Percentiles rank a stretch among this genome's conserved stretches.
These are phyloP conservation scores for Pavo muticus DNA, from an alignment of 2,113 vertebrate species.

Conservation along the genomic window DNA sequence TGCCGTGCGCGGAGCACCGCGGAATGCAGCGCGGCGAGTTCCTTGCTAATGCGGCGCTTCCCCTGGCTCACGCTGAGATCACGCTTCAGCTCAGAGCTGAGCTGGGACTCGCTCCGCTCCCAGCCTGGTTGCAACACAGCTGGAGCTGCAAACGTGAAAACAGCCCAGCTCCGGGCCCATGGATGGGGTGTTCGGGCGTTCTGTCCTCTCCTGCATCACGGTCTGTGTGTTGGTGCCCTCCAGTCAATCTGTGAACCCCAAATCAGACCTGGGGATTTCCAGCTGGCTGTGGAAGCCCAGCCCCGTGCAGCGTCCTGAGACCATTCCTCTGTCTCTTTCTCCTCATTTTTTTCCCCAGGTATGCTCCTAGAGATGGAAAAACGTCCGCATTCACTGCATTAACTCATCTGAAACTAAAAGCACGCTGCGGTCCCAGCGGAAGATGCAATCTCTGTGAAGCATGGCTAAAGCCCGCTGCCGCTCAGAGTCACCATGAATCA, in stretches of 20 bases:
- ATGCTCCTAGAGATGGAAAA: background rate
- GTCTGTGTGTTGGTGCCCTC: background rate
- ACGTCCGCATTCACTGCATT: fast-evolving
- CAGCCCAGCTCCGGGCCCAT: background rate
- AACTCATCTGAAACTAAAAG: background rate
- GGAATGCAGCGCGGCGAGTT: background rate
- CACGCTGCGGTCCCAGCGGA: fast-evolving
- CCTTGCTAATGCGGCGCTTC: background rate
- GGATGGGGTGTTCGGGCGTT: background rate
- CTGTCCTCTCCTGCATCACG: background rate
- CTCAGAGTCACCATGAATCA: constrained; percentile 14
- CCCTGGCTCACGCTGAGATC: fast-evolving
- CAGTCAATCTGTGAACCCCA: background rate
- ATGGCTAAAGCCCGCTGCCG: fast-evolving
- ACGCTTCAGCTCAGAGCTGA: fast-evolving
- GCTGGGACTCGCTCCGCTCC: background rate
- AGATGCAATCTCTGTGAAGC: fast-evolving
- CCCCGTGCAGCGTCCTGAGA: fast-evolving
- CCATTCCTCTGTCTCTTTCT: background rate
- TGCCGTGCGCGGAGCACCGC: fast-evolving
- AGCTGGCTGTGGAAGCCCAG: background rate
- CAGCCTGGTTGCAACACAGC: background rate
- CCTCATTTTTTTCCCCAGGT: fast-evolving
- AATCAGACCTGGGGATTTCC: background rate
- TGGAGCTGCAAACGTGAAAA: background rate